A percentile compares a stretch with the other conserved stretches of the same genome.
These are phyloP conservation scores for Euproctis similis DNA, from an alignment of 2,888 invertebrate species.

Conservation along the genomic window DNA sequence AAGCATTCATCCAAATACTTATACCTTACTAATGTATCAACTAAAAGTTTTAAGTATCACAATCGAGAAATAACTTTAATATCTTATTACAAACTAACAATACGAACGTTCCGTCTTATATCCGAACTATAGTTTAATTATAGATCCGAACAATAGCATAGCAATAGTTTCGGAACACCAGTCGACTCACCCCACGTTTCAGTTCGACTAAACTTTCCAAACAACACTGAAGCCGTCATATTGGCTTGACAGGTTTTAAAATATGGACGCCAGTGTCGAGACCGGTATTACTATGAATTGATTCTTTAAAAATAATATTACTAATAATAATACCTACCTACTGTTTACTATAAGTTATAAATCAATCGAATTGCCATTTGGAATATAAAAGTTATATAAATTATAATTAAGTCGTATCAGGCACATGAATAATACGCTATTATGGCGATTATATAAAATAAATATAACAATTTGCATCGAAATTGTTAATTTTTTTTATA, in stretches of 20 bases:
- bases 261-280: conserved; percentile 51
- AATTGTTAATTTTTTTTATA: conserved; percentile 13
- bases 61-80: too few relatives aligned
- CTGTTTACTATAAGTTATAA: conserved; percentile 2
- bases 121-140: conserved; percentile 27
- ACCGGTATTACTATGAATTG: conserved; percentile 28
- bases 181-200: conserved; percentile 57
- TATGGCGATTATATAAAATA: conserved; percentile 7
- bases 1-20: too few relatives aligned
- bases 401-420: conserved; percentile 13
- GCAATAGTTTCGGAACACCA: conserved; percentile 39
- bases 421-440: conserved; percentile 5
- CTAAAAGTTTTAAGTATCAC: too few relatives aligned
- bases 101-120: conserved; percentile 21
- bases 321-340: conserved; percentile 3
- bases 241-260: conserved; percentile 69
- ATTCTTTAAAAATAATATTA: conserved; percentile 23
- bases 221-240: conserved; percentile 51
- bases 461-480: conserved; percentile 14
- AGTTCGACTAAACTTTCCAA: conserved; percentile 54
- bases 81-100: conserved; percentile 15
- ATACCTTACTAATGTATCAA: too few relatives aligned
- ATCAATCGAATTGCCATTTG: conserved; percentile 7
- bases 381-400: too few relatives aligned
- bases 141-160: conserved; percentile 32